Percentiles rank a stretch among this genome's conserved stretches.
These are phyloP conservation scores for Hycleus phaleratus DNA, from an alignment of 1,140 invertebrate genomes.

Conservation along the genomic window DNA sequence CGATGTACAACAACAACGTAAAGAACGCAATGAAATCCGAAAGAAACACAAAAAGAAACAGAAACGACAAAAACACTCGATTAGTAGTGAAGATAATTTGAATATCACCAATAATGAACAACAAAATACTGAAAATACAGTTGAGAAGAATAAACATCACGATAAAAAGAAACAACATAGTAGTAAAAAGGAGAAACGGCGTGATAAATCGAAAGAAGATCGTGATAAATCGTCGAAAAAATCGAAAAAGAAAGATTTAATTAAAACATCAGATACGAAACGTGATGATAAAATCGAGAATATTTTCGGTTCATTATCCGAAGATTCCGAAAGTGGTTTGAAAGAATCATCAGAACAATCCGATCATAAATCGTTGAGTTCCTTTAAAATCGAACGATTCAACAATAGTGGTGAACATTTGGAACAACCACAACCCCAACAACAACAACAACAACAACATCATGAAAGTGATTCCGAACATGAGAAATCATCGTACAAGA, in stretches of 20 bases:
- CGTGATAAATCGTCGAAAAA: slow-evolving; percentile 53
- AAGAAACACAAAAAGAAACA: slow-evolving; percentile 81
- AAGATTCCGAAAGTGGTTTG: slow-evolving; percentile 46
- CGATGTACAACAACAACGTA: slow-evolving; percentile 21
- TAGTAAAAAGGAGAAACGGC: slow-evolving; percentile 63
- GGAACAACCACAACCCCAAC: not conserved
- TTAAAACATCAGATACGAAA: slow-evolving; percentile 40
- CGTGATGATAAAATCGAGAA: slow-evolving; percentile 75
- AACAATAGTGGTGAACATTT: slow-evolving; percentile 8
- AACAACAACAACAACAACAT: not conserved
- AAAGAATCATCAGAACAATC: slow-evolving; percentile 20
- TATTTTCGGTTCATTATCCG: slow-evolving; percentile 78
- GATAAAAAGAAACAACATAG: slow-evolving; percentile 56
- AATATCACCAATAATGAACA: slow-evolving; percentile 38
- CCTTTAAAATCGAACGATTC: slow-evolving; percentile 3
- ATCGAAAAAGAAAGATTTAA: slow-evolving; percentile 47
- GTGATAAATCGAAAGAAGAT: slow-evolving; percentile 60
- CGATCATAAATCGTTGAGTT: slow-evolving; percentile 9
- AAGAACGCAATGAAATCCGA: slow-evolving; percentile 45
- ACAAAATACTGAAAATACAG: slow-evolving; percentile 20
- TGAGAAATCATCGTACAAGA: slow-evolving; percentile 24
- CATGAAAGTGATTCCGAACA: slow-evolving; percentile 29
- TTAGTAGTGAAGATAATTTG: slow-evolving; percentile 50
- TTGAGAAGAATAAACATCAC: slow-evolving; percentile 42
- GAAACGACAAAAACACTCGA: slow-evolving; percentile 62